Base-by-base conservation (phyloP, 2,888 invertebrate genomes). In the Laothoe populi region DNA sequence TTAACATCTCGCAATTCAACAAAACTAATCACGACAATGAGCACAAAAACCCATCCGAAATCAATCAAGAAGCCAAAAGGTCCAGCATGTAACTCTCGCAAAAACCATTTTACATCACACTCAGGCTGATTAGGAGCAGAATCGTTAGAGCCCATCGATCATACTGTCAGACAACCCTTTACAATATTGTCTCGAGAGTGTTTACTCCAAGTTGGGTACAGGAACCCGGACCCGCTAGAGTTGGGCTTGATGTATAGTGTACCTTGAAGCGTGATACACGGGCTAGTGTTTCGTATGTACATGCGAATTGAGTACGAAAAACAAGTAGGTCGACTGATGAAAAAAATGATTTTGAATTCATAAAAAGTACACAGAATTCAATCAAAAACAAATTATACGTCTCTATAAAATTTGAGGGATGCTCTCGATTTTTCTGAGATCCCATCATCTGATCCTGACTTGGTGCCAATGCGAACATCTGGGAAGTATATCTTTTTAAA, bases 111-210 rank as follows among this genome's bases (percentile, higher is more conserved):
- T 46, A 23, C 48, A 48, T 60, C 45, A 42, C 61, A 57, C 61
- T 66, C 65, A 64, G 67, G 65, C 69, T 71, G 71, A 72, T 72
- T 70, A 71, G 70, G 70, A 69, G 65, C 65, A 66, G 65, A 69
- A 72, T 69, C 69, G 71, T 69, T 70, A 70, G 63, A 62, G 61
- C 64, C 66, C 69, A 72, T 72, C 72, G 71, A 72, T 72, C 72
- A 72, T 65, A 48, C 71, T 72, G 72, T 70, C 71, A 69, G 67
- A 64, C 66, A 70, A 71, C 72, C 72, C 71, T 72, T 71, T 69
- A 57, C 44, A 45, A 48, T 58, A 66, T 71, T 72, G 72, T 71
- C 71, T 69, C 66, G 68, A 60, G 70, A 66, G 67, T 65, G 63
- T 66, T 65, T 70, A 64, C 65, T 62, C 42, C 62, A 70, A 72